Conservation (phyloP, 2,113 vertebrate genomes). For the Cygnus atratus region DNA sequence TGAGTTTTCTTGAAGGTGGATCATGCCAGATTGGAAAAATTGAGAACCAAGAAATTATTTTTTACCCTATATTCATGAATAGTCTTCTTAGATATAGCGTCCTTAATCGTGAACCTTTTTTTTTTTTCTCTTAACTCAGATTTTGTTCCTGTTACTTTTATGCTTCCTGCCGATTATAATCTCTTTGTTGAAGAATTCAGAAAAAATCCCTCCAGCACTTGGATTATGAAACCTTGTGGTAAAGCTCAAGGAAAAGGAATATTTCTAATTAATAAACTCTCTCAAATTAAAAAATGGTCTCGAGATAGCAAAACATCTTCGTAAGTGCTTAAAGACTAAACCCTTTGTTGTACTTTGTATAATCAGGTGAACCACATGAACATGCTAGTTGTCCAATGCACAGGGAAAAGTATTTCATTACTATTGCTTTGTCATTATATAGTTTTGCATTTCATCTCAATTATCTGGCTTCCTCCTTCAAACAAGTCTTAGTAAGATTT, state of each 20-base stretch:
- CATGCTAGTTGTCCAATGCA: not conserved
- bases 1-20: not conserved
- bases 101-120: not conserved
- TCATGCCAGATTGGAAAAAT: not conserved
- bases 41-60: not conserved
- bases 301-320: slow-evolving; percentile 95
- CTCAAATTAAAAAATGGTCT: slow-evolving; percentile 98
- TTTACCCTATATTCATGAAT: not conserved
- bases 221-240: slow-evolving; percentile 99
- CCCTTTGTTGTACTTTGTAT: not conserved
- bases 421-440: not conserved
- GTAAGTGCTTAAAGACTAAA: slow-evolving; percentile 75
- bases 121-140: slow-evolving; percentile 70
- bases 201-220: slow-evolving; percentile 95
- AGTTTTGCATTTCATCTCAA: slow-evolving; percentile 7
- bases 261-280: slow-evolving; percentile 98
- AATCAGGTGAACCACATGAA: not conserved
- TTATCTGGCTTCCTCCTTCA: slow-evolving; percentile 14
- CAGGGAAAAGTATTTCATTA: not conserved
- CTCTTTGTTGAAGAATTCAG: slow-evolving; percentile 98
- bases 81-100: not conserved
- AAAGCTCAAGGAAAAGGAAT: slow-evolving; percentile 99
- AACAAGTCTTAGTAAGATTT: not conserved
- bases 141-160: slow-evolving; percentile 97
- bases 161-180: slow-evolving; percentile 97